These are phyloP conservation scores for Castor canadensis DNA, from an alignment of 2,113 vertebrate species.

Conservation along the genomic window DNA sequence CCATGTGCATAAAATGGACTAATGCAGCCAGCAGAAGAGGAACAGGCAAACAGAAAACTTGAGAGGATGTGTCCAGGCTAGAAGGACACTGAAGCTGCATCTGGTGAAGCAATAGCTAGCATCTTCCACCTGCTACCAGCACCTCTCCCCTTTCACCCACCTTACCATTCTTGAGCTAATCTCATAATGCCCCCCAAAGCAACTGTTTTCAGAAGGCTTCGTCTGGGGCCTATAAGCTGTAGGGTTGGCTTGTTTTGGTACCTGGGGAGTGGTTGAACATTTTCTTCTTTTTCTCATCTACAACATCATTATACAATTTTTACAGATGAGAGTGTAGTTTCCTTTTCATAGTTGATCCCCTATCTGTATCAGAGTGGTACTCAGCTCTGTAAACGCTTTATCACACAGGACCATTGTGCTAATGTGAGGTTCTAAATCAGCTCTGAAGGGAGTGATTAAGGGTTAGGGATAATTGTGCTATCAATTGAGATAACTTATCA, in stretches of 20 bases:
- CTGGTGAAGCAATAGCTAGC: neutral
- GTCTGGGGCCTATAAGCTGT: neutral
- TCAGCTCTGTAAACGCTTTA: neutral
- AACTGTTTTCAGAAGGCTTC: neutral
- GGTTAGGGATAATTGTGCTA: neutral
- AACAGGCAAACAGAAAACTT: neutral
- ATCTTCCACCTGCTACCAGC: no score
- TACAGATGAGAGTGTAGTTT: neutral
- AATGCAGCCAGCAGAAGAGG: neutral
- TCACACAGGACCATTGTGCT: neutral
- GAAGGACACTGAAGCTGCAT: neutral
- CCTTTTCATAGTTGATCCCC: neutral
- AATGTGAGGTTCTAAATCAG: constrained; percentile 3
- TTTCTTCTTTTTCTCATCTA: neutral
- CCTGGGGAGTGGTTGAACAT: neutral
- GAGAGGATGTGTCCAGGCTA: no score
- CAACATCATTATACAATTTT: neutral
- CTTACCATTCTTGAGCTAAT: neutral
- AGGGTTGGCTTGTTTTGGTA: neutral
- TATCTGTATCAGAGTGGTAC: neutral
- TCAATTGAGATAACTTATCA: neutral
- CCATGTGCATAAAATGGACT: neutral
- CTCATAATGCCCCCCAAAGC: neutral
- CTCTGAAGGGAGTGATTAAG: constrained; percentile 37
- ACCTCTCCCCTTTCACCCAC: no score